A percentile compares a stretch with the other conserved stretches of the same genome.
These are phyloP conservation scores for Argyrosomus japonicus DNA, from an alignment of 2,113 vertebrate species.

Conservation along the genomic window DNA sequence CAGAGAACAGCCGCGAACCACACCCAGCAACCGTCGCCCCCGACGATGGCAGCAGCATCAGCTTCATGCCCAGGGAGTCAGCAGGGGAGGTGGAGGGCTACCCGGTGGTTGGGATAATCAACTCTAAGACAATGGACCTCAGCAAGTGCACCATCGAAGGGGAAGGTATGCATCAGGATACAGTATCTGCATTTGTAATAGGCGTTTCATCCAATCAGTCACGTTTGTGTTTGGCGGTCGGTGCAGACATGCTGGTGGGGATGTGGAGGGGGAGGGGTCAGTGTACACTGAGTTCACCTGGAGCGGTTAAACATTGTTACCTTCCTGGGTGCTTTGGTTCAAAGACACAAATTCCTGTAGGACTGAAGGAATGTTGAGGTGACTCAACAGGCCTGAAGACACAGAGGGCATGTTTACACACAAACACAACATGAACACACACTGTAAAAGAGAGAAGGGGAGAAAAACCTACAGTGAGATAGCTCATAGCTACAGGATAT, in stretches of 20 bases:
- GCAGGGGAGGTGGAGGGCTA: slow-evolving; percentile 87
- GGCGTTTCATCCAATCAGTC: background rate
- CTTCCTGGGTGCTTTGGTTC: slow-evolving; percentile 21
- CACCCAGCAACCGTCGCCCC: slow-evolving; percentile 61
- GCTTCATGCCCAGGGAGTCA: slow-evolving; percentile 85
- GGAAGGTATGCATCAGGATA: slow-evolving; percentile 83
- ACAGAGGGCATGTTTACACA: slow-evolving; percentile 26
- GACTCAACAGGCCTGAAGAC: slow-evolving; percentile 38
- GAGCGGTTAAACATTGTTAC: slow-evolving; percentile 33
- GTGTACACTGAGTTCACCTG: background rate
- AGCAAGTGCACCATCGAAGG: slow-evolving; percentile 88
- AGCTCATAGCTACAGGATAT: background rate
- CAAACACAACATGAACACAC: slow-evolving; percentile 25
- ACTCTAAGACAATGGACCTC: slow-evolving; percentile 85
- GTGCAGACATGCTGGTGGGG: background rate
- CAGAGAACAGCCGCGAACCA: slow-evolving; percentile 74
- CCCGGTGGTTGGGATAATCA: slow-evolving; percentile 88
- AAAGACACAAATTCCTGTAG: slow-evolving; percentile 51
- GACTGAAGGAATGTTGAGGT: slow-evolving; percentile 57
- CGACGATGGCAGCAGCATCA: slow-evolving; percentile 80
- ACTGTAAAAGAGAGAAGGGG: background rate
- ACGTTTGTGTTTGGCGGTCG: background rate
- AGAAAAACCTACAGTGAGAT: background rate
- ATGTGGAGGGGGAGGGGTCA: background rate
- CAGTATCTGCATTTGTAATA: background rate